Conservation (phyloP, 30 jellyfish, hydroid and myxozoan species). For the Mastigias papua region DNA sequence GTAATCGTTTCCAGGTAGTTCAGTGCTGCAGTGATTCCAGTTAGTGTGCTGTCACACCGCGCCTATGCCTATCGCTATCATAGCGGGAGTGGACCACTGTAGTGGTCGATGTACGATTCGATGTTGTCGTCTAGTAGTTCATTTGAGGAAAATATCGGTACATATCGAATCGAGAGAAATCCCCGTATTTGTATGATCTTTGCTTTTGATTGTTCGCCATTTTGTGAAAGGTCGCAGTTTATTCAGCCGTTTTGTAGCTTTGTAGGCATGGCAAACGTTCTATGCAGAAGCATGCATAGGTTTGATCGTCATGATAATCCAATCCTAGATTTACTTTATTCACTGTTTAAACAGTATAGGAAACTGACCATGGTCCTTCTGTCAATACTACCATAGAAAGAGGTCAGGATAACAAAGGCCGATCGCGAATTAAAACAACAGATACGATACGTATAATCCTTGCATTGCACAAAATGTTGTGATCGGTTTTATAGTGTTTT, state of each 20-base stretch:
- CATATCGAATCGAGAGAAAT: background rate
- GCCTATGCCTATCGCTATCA: no score
- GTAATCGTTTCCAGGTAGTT: no score
- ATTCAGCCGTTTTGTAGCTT: background rate
- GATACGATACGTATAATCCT: conserved; percentile 3
- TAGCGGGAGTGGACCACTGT: no score
- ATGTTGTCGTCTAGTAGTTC: no score
- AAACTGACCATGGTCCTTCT: background rate
- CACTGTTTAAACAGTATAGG: background rate
- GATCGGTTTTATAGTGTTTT: conserved; percentile 2
- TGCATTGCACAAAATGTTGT: background rate
- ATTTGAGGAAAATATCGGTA: background rate
- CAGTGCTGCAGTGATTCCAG: no score
- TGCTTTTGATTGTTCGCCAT: background rate
- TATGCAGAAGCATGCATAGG: background rate
- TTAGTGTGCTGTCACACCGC: no score
- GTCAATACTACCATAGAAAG: conserved; percentile 11
- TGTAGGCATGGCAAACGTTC: background rate
- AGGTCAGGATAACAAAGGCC: background rate
- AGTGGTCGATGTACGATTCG: no score
- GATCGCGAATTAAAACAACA: conserved; percentile 13
- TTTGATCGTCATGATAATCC: conserved; percentile 24
- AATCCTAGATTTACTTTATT: conserved; percentile 13
- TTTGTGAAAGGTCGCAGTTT: background rate
- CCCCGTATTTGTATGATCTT: background rate